A percentile compares a stretch with the other conserved stretches of the same genome.
Evolutionary conservation across 2,113 vertebrate genomes (phyloP).

Genomic region (Podarcis muralis): DNA sequence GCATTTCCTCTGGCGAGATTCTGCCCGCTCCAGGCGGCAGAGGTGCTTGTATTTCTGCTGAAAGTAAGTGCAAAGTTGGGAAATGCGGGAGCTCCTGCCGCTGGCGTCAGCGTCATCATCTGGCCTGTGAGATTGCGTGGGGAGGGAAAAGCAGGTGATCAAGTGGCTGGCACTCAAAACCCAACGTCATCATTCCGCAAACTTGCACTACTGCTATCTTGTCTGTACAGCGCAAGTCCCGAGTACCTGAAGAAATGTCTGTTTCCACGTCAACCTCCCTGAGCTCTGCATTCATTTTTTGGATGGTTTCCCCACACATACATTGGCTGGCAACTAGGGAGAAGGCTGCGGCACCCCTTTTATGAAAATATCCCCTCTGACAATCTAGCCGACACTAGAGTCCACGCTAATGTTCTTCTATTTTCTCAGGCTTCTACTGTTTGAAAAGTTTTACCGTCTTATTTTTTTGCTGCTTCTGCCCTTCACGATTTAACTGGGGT

Average conservation of each 20-base stretch:
- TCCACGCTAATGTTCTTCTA: not conserved
- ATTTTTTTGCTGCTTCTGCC: not conserved
- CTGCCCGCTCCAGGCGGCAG: conserved; percentile 93
- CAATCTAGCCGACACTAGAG: not conserved
- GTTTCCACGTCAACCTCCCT: not conserved
- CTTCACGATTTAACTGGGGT: not conserved
- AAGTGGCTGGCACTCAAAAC: not conserved
- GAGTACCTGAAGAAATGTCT: not conserved
- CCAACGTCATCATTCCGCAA: conserved; percentile 9
- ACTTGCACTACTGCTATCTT: not conserved
- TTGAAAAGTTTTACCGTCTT: not conserved
- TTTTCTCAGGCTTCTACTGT: not conserved
- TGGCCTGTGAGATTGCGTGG: conserved; percentile 70
- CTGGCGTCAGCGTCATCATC: conserved; percentile 80
- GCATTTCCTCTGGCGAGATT: conserved; percentile 92
- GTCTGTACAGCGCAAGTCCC: not conserved
- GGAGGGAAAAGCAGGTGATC: conserved; percentile 19
- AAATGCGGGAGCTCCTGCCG: conserved; percentile 89
- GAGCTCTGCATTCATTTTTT: not conserved
- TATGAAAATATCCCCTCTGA: not conserved
- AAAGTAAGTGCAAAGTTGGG: conserved; percentile 96
- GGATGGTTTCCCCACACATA: not conserved
- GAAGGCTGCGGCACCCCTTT: not conserved
- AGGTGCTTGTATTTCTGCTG: conserved; percentile 98
- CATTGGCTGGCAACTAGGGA: not conserved